Percentiles rank a stretch among this genome's conserved stretches.
These are phyloP conservation scores for Camponotus pennsylvanicus DNA, from an alignment of 1,140 invertebrate species.

Conservation along the genomic window DNA sequence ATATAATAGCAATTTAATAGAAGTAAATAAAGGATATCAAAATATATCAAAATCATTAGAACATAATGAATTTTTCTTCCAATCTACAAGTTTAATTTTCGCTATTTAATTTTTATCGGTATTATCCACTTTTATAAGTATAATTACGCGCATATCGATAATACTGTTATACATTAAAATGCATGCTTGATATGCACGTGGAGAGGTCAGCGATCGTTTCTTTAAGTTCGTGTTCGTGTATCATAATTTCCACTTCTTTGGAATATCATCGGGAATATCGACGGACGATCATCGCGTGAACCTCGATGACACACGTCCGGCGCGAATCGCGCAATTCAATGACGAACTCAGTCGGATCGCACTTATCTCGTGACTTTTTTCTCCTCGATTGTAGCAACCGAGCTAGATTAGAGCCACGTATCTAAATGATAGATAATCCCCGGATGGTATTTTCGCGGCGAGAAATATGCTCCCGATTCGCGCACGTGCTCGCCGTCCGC, in stretches of 20 bases:
- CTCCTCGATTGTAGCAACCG: conserved; percentile 18
- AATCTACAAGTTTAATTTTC: neutral
- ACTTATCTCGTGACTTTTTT: conserved; percentile 63
- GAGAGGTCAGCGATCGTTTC: conserved; percentile 33
- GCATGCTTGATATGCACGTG: conserved; percentile 3
- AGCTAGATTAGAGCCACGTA: conserved; percentile 62
- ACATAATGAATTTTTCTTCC: neutral
- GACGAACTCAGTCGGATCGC: conserved; percentile 39
- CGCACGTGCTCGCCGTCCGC: conserved; percentile 56
- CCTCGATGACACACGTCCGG: conserved; percentile 52
- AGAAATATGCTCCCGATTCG: conserved; percentile 7
- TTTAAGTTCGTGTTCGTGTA: conserved; percentile 35
- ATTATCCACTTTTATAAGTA: neutral
- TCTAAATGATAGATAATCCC: conserved; percentile 70
- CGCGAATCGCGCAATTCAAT: conserved; percentile 63
- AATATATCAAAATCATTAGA: neutral
- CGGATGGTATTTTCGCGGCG: conserved; percentile 49
- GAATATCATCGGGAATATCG: neutral
- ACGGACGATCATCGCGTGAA: conserved; percentile 50
- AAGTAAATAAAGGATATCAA: neutral
- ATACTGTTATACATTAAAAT: conserved; percentile 3
- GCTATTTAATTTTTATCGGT: too few relatives aligned
- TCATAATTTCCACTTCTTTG: conserved; percentile 43
- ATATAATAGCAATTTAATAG: neutral
- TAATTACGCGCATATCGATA: neutral